Evolutionary conservation across 2,113 vertebrate genomes (phyloP).

Genomic region (Furnarius figulus): DNA sequence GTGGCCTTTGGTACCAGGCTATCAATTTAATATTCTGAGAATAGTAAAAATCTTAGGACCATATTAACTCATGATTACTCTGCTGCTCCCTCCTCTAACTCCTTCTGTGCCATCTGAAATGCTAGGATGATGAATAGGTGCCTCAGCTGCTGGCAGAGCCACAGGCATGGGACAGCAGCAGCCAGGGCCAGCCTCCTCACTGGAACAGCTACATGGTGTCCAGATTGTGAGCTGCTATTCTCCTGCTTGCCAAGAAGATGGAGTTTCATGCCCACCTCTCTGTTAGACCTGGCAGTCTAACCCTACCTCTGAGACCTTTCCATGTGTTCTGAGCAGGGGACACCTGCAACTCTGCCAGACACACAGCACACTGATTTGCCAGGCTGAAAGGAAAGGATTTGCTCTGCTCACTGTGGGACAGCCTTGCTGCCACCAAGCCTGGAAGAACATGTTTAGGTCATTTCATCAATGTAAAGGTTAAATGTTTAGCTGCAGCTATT

Average conservation of each 20-base stretch:
- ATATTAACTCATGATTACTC: background rate
- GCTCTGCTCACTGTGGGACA: background rate
- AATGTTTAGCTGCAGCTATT: constrained; percentile 30
- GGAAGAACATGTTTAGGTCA: constrained; percentile 16
- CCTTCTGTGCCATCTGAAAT: background rate
- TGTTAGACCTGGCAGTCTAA: background rate
- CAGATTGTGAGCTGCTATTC: background rate
- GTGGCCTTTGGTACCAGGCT: constrained; percentile 67
- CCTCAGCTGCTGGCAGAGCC: background rate
- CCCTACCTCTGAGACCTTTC: background rate
- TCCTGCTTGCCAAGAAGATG: background rate
- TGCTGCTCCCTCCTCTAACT: background rate
- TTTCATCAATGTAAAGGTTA: constrained; percentile 32
- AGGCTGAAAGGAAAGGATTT: background rate
- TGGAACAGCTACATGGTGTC: background rate
- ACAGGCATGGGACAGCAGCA: background rate
- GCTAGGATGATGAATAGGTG: background rate
- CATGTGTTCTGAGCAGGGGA: background rate
- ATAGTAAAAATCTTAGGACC: constrained; percentile 2
- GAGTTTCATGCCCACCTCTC: background rate
- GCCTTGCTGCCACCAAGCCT: background rate
- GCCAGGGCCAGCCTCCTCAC: background rate
- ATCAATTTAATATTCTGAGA: constrained; percentile 63
- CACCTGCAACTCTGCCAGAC: background rate
- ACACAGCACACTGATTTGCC: background rate